Conservation (phyloP, 1,140 invertebrate genomes). For the Ceratina japonica region DNA sequence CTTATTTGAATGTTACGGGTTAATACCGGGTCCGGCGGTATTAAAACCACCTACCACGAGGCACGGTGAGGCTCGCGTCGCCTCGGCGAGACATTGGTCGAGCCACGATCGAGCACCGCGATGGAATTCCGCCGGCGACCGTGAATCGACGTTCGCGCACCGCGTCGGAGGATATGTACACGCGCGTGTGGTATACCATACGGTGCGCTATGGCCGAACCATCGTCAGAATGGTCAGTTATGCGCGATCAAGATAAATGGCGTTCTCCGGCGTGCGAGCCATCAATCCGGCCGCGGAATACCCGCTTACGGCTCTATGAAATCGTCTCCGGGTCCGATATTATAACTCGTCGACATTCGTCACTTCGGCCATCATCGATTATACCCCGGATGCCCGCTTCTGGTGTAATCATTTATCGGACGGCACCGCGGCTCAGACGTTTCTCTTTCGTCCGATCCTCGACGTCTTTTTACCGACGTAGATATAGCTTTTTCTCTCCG, state of each 20-base stretch:
- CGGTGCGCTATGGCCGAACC: conserved; percentile 26
- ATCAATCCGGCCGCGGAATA: background rate
- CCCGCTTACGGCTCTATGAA: conserved; percentile 8
- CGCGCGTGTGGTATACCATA: too few relatives aligned
- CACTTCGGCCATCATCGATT: conserved; percentile 19
- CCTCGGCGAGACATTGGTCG: background rate
- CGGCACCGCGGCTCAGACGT: too few relatives aligned
- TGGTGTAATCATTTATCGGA: conserved; percentile 22
- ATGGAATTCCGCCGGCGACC: conserved; percentile 26
- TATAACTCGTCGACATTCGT: conserved; percentile 19
- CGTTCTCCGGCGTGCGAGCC: background rate
- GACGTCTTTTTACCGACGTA: too few relatives aligned
- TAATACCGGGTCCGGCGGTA: conserved; percentile 1
- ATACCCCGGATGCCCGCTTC: background rate
- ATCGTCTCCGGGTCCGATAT: background rate
- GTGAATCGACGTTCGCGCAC: conserved; percentile 30
- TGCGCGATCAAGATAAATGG: conserved; percentile 48
- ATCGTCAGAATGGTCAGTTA: conserved; percentile 41
- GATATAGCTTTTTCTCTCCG: background rate
- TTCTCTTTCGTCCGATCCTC: background rate
- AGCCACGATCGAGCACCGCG: background rate
- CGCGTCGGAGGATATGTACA: too few relatives aligned
- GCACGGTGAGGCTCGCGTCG: too few relatives aligned
- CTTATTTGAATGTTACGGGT: conserved; percentile 16
- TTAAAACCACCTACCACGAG: conserved; percentile 24